Evolutionary conservation across 2,113 vertebrate species (phyloP), one percentile per base, ranked within the genome.

Genomic region (Emydocephalus ijimae): DNA sequence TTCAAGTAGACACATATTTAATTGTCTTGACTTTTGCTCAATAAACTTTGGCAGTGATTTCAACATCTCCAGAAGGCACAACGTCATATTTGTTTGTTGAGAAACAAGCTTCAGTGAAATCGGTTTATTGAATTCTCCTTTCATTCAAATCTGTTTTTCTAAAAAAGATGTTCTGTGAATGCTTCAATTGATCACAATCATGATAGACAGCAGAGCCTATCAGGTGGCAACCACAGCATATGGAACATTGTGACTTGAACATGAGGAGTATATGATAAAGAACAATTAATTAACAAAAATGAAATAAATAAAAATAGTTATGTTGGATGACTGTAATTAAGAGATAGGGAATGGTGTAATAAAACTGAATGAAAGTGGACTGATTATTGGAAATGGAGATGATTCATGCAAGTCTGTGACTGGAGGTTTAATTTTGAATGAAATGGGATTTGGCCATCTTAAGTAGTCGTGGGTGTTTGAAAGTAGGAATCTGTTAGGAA

Each of bases 31-130:
- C 18, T 91, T 87, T 48, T 23, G 26, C 39, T 87, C 81, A 87
- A 50, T 91, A 91, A 55, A 91, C 50, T 91, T 86, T 57, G 81
- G 24, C 74, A 85, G 54, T 91, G 50, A 91, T 57, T 81, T 91
- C 90, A 43, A 57, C n/a, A 85, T 91, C 11, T 45, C 48, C 29
- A 64, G 29, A 90, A 24, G 48, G 26, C 15, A 90, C 9, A 34
- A 90, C 14, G n/a, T 26, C 69, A 74, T 74, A n/a, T 48, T 50
- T 69, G 34, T 45, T 89, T 59, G 57, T 21, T 89, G 24, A 90
- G 43, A 50, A 87, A 29, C 43, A 81, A 43, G 74, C 34, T 81
- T 81, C 7, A 81, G 18, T 81, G 34, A 81, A 81, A 21, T 81
- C 34, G 21, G 74, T 43, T 81, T 81, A 43, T 21, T 81, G 34